Conservation (phyloP, 2,797 vertebrate species). For the Sebastes trivittatus region DNA sequence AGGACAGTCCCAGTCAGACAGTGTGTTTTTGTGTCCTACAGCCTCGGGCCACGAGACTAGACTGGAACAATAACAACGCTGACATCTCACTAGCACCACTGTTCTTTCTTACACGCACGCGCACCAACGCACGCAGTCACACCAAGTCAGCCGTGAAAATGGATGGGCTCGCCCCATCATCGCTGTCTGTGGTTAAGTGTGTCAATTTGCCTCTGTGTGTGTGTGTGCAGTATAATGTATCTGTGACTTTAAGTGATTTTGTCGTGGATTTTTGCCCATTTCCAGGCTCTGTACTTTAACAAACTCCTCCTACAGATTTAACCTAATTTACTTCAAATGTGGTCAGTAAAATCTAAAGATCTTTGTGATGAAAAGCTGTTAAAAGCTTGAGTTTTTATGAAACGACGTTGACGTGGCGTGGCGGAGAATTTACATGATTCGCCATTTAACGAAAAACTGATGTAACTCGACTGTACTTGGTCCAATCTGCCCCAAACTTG, state of each 20-base stretch:
- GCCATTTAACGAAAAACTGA: accelerated
- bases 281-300: too few species aligned
- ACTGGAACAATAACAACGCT: slow-evolving; percentile 78
- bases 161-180: slow-evolving; percentile 39
- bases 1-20: slow-evolving; percentile 69
- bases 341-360: too few species aligned
- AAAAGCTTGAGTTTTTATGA: too few species aligned
- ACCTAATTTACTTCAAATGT: too few species aligned
- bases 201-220: slow-evolving; percentile 29
- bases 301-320: too few species aligned
- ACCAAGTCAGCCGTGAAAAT: slow-evolving; percentile 68
- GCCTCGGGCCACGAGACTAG: slow-evolving; percentile 76
- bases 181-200: slow-evolving; percentile 47
- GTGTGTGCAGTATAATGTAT: background rate
- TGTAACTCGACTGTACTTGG: too few species aligned
- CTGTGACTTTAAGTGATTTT: background rate
- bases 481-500: too few species aligned
- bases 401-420: too few species aligned
- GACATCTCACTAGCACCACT: slow-evolving; percentile 72
- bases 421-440: too few species aligned
- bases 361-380: too few species aligned
- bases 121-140: background rate
- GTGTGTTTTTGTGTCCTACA: slow-evolving; percentile 78
- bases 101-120: slow-evolving; percentile 37
- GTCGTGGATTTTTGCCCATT: background rate